Evolutionary conservation across 2,797 vertebrate genomes (phyloP), one percentile per base, ranked within the genome.

Genomic region (Knipowitschia caucasica): DNA sequence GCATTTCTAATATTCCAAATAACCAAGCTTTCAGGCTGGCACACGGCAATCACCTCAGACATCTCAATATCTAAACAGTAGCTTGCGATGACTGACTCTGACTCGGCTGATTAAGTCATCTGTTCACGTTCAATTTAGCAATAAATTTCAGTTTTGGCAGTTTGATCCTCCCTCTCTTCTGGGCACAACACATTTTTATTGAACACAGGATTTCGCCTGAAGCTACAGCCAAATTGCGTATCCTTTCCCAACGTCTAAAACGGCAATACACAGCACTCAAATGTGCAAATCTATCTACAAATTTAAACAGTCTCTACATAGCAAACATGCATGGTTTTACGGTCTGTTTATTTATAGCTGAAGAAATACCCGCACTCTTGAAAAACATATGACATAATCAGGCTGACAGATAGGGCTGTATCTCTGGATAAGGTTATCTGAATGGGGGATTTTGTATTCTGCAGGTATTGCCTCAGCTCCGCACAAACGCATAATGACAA

Each of bases 301-400:
- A 67, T 75, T 50, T 27, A 56, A 44, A 61, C 47, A 36, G 35
- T 42, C 56, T 56, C 54, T 46, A 31, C 36, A 29, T 34, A 43
- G 17, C 52, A 55, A 61, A 60, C 64, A 54, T 74, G 45, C 31
- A 57, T 69, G 70, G 63, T 76, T 75, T 77, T 75, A 73, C 36
- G 26, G 68, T 67, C 49, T 42, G 49, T 73, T 73, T 84, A 80
- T 87, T 88, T 84, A 78, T 82, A 82, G 81, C 64, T 8, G 40
- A 54, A 51, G 54, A 77, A 68, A 75, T 44, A 58, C 17, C 30
- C 72, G 64, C 65, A 74, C 69, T 76, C 65, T 39, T 9, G 4
- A 39, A 67, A 80, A 83, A 70, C 69, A 65, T 59, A 78, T 77
- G 83, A 85, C 83, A 83, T 83, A 82, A 86, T 80, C 75, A 56